Percentiles rank a stretch among this genome's conserved stretches.
Conservation (phyloP, 1,140 invertebrate genomes). For the Aphaenogaster floridana region DNA sequence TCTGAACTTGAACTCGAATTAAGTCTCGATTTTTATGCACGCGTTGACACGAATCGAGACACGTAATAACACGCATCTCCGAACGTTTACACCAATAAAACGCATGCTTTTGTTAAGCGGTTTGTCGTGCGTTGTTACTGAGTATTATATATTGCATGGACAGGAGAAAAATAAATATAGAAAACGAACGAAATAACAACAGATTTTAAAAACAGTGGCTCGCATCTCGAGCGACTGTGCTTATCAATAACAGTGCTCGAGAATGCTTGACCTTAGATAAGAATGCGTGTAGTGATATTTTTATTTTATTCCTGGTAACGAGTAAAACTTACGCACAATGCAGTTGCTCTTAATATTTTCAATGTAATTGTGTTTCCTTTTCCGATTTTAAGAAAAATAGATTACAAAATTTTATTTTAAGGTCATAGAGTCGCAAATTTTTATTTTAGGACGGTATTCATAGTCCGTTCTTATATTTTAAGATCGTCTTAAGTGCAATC, state of each 20-base stretch:
- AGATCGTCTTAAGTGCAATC: too few relatives aligned
- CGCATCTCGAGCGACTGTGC: neutral
- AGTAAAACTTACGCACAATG: neutral
- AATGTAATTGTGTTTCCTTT: neutral
- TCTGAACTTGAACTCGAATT: neutral
- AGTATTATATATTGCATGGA: neutral
- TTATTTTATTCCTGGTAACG: neutral
- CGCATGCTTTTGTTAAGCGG: neutral
- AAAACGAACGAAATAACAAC: neutral
- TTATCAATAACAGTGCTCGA: conserved; percentile 6
- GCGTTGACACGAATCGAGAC: neutral
- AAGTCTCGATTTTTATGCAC: neutral
- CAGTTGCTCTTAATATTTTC: neutral
- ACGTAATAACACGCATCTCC: neutral
- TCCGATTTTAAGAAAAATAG: neutral
- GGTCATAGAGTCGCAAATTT: neutral
- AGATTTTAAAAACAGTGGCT: neutral
- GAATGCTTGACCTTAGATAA: conserved; percentile 20
- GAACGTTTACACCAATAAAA: neutral
- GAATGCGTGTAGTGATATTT: neutral
- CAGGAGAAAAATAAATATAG: neutral
- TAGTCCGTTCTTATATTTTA: too few relatives aligned
- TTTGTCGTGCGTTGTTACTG: neutral
- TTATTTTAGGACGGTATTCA: neutral
- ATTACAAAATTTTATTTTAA: neutral